Conservation (phyloP, 1,140 invertebrate species). For the Pygmarrhopalites habei region DNA sequence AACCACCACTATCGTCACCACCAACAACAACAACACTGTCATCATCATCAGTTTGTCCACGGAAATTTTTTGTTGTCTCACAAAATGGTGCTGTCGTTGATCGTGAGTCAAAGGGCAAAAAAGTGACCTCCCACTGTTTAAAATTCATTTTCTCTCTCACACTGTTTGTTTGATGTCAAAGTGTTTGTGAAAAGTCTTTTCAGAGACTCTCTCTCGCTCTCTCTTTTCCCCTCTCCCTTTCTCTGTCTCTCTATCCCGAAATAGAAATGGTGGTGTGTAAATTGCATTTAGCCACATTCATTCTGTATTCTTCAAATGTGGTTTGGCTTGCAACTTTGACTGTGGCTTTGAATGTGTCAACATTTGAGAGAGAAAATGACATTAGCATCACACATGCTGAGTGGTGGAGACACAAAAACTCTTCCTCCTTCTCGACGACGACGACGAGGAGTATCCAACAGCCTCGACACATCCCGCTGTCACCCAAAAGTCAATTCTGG, state of each 20-base stretch:
- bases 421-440: background rate
- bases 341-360: background rate
- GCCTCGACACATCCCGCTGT: background rate
- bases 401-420: background rate
- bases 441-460: background rate
- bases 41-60: no score
- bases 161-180: background rate
- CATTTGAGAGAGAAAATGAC: background rate
- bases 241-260: background rate
- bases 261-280: constrained; percentile 8
- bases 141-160: background rate
- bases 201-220: background rate
- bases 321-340: background rate
- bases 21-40: no score
- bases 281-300: constrained; percentile 8
- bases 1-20: no score
- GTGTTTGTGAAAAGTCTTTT: background rate
- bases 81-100: no score
- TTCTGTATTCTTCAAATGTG: constrained; percentile 6
- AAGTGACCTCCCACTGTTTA: background rate
- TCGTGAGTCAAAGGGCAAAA: no score
- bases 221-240: no score
- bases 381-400: background rate
- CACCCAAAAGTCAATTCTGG: constrained; percentile 26
- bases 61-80: no score